Conservation (phyloP, 2,113 vertebrate genomes). For the Alethe castanea region DNA sequence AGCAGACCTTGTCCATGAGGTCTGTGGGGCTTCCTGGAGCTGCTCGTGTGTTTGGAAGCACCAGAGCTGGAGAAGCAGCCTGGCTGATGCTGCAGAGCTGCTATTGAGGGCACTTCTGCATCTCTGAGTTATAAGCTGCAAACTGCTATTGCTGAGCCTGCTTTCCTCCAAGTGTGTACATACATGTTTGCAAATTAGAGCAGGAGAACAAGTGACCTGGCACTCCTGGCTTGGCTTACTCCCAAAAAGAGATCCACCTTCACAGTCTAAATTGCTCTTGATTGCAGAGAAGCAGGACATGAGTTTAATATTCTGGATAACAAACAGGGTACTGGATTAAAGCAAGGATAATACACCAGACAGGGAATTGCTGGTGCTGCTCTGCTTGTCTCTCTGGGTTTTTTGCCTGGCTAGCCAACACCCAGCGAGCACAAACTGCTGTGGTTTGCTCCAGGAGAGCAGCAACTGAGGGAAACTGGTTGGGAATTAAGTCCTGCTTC, state of each 20-base stretch:
- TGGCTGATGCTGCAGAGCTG: neutral
- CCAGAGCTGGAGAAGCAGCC: neutral
- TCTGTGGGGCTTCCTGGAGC: neutral
- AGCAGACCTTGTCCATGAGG: neutral
- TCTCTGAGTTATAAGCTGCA: neutral
- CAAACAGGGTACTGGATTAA: neutral
- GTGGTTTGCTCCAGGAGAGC: neutral
- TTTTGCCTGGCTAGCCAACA: constrained; percentile 5
- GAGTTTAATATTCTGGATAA: neutral
- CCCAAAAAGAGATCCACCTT: neutral
- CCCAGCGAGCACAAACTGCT: neutral
- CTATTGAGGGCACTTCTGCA: neutral
- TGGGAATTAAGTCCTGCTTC: neutral
- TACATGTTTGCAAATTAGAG: neutral
- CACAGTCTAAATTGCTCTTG: neutral
- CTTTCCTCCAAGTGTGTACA: neutral
- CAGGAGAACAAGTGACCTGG: neutral
- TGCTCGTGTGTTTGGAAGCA: neutral
- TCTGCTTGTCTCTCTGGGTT: neutral
- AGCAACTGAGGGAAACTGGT: neutral
- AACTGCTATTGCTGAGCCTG: neutral
- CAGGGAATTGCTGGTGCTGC: neutral
- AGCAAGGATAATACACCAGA: neutral
- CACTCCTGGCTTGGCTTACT: neutral
- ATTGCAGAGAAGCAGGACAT: neutral